Conservation (phyloP, 2,888 invertebrate genomes). For the Parthenolecanium corni region DNA sequence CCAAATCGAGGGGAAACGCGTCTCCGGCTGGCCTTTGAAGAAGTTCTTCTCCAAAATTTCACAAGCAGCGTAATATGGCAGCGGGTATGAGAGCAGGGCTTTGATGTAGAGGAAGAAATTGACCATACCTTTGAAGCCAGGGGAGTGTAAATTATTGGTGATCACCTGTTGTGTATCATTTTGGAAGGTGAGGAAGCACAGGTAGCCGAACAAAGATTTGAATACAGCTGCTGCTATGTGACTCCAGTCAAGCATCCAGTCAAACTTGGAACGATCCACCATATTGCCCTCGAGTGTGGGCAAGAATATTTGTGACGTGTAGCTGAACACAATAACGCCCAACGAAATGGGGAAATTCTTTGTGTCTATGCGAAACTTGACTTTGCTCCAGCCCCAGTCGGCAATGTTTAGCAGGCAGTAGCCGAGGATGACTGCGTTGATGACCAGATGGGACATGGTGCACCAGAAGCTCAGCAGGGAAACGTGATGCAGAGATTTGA, state of each 20-base stretch:
- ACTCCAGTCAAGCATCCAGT: constrained; percentile 97
- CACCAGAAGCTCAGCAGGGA: constrained; percentile 96
- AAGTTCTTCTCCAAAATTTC: constrained; percentile 86
- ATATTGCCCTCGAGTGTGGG: constrained; percentile 96
- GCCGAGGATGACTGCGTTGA: constrained; percentile 90
- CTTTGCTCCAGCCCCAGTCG: constrained; percentile 89
- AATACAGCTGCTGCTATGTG: constrained; percentile 95
- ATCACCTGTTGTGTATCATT: constrained; percentile 81
- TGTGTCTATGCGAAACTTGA: constrained; percentile 84
- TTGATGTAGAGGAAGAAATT: constrained; percentile 92
- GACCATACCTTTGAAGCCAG: constrained; percentile 81
- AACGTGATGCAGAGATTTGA: constrained; percentile 85
- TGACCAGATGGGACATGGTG: constrained; percentile 94
- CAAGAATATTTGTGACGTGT: constrained; percentile 97
- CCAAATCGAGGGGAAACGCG: constrained; percentile 79
- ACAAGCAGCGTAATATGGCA: constrained; percentile 96
- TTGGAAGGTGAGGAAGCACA: constrained; percentile 96
- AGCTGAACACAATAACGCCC: constrained; percentile 98
- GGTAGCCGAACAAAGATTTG: constrained; percentile 88
- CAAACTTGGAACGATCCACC: constrained; percentile 80
- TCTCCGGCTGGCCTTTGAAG: constrained; percentile 74
- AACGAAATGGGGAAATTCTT: constrained; percentile 95
- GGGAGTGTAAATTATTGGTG: constrained; percentile 91
- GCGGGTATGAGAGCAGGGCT: constrained; percentile 89
- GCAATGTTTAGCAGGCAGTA: constrained; percentile 87